A percentile compares a stretch with the other conserved stretches of the same genome.
phyloP scores from a whole-genome alignment of 2,797 vertebrate genomes.

The Lates japonicus region DNA sequence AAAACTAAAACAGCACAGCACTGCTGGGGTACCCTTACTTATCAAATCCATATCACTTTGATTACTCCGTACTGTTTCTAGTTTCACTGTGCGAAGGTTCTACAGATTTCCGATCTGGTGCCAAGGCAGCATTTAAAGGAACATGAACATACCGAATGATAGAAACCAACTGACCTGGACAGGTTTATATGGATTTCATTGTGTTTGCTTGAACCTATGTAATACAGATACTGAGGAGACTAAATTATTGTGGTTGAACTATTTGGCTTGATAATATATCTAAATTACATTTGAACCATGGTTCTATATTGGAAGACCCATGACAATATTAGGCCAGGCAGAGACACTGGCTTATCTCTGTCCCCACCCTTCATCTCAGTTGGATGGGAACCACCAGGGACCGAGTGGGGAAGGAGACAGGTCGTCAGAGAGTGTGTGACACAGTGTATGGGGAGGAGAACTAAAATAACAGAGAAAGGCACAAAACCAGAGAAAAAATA shows the following conservation, averaged over 20 bases:
- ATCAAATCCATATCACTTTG: conserved; percentile 17
- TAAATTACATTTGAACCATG: not conserved
- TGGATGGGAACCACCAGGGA: not conserved
- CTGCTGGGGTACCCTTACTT: not conserved
- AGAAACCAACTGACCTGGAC: not conserved
- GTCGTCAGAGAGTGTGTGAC: not conserved
- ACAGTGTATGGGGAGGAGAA: not conserved
- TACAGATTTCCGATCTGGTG: conserved; percentile 23
- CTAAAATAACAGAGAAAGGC: not conserved
- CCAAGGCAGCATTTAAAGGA: conserved; percentile 22
- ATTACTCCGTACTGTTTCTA: conserved; percentile 13
- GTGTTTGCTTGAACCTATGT: not conserved
- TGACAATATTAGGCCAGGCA: not conserved
- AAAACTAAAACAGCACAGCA: not conserved
- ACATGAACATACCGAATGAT: not conserved
- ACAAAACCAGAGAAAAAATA: conserved; percentile 3
- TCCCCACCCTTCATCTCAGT: not conserved
- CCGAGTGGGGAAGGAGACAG: not conserved
- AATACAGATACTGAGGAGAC: not conserved
- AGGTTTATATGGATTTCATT: conserved; percentile 14
- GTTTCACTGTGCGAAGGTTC: conserved; percentile 27
- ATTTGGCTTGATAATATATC: not conserved
- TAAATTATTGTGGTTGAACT: conserved; percentile 6
- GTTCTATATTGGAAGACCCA: not conserved
- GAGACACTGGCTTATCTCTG: conserved; percentile 21